Evolutionary conservation across 2,888 invertebrate genomes (phyloP).

Genomic region (Drepanosiphum platanoidis): DNA sequence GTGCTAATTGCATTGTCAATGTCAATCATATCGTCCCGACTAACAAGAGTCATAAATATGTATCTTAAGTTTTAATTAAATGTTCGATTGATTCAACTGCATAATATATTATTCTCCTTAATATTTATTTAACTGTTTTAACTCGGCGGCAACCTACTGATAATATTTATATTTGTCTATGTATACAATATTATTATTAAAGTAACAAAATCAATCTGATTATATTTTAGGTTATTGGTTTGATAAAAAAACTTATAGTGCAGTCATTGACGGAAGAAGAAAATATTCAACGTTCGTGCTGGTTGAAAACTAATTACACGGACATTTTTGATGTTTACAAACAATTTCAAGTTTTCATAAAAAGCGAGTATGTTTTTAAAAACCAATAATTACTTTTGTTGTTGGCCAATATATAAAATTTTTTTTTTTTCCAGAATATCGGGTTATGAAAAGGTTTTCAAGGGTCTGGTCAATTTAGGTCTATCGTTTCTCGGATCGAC

Average conservation of each 20-base stretch:
- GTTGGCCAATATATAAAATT: too few relatives aligned
- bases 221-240: conserved; percentile 48
- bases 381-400: background rate
- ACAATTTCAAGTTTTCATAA: conserved; percentile 50
- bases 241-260: conserved; percentile 35
- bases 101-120: background rate
- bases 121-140: background rate
- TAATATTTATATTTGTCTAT: background rate
- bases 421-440: conserved; percentile 67
- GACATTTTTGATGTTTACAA: conserved; percentile 42
- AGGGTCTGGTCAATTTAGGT: conserved; percentile 70
- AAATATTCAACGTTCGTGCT: conserved; percentile 38
- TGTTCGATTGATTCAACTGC: background rate
- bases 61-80: background rate
- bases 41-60: background rate
- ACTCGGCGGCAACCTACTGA: background rate
- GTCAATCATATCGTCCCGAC: background rate
- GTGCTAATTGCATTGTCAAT: background rate
- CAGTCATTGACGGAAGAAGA: conserved; percentile 46
- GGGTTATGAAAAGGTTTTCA: conserved; percentile 70
- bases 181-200: background rate
- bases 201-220: background rate
- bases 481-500: conserved; percentile 68
- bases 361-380: conserved; percentile 53
- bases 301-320: conserved; percentile 40